Percentiles rank a stretch among this genome's conserved stretches.
Conservation (phyloP, 2,113 vertebrate genomes). For the Arenaria interpres region DNA sequence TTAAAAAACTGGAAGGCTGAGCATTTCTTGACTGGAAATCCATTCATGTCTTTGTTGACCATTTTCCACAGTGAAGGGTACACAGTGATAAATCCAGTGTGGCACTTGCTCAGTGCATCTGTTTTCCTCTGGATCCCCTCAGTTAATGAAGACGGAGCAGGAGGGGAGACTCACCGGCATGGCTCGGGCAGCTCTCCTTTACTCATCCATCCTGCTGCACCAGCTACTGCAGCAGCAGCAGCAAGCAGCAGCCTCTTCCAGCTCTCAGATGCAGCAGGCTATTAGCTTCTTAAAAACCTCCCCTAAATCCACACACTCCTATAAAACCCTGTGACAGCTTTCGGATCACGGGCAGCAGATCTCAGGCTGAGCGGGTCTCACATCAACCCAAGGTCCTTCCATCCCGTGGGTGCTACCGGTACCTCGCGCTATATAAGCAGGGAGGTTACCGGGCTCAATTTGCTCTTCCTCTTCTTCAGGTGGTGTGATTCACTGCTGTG, state of each 20-base stretch:
- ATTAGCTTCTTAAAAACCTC: slow-evolving; percentile 41
- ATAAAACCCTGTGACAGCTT: slow-evolving; percentile 47
- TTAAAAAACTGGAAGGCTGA: slow-evolving; percentile 98
- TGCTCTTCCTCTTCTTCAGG: slow-evolving; percentile 63
- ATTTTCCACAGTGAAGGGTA: slow-evolving; percentile 81
- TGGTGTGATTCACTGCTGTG: slow-evolving; percentile 67
- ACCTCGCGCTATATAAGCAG: background rate
- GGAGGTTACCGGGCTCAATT: background rate
- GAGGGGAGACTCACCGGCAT: slow-evolving; percentile 10
- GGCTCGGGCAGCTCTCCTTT: slow-evolving; percentile 32
- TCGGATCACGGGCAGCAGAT: slow-evolving; percentile 16
- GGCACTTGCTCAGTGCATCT: slow-evolving; percentile 66
- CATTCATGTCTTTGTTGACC: slow-evolving; percentile 95
- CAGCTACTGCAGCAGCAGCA: slow-evolving; percentile 67
- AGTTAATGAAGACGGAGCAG: slow-evolving; percentile 48
- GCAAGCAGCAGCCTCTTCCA: slow-evolving; percentile 29
- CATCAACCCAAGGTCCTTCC: background rate
- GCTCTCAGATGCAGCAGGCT: slow-evolving; percentile 40
- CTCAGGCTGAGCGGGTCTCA: background rate
- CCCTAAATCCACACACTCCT: slow-evolving; percentile 15
- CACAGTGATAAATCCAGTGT: slow-evolving; percentile 72
- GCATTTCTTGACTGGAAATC: slow-evolving; percentile 98
- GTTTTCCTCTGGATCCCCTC: slow-evolving; percentile 35
- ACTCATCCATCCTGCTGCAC: slow-evolving; percentile 73
- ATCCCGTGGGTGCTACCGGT: slow-evolving; percentile 2